phyloP scores from a whole-genome alignment of 2,888 invertebrate species.

The Maniola hyperantus region DNA sequence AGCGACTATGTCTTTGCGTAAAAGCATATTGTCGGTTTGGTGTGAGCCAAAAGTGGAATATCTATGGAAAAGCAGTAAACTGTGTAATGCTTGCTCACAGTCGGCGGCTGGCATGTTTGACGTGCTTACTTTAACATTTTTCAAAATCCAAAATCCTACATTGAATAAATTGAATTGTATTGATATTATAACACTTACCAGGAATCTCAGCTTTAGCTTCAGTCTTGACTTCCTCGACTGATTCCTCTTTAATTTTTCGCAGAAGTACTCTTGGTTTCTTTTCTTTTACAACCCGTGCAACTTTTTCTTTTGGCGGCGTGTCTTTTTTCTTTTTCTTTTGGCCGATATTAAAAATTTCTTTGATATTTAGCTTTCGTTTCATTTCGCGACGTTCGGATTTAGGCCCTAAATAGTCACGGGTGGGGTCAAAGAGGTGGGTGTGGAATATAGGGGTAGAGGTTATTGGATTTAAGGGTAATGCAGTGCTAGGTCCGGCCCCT shows the following conservation, averaged over 20 bases:
- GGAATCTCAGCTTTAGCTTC: slow-evolving; percentile 53
- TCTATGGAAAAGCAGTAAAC: no score
- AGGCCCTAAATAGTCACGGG: slow-evolving; percentile 77
- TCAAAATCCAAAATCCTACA: no score
- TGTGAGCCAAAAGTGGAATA: no score
- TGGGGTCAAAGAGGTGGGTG: slow-evolving; percentile 76
- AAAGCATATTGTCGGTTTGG: no score
- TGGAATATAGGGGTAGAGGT: slow-evolving; percentile 53
- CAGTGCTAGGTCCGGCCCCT: slow-evolving; percentile 52
- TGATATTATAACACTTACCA: slow-evolving; percentile 49
- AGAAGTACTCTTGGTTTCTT: slow-evolving; percentile 56
- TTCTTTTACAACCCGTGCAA: slow-evolving; percentile 45
- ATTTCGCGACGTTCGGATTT: slow-evolving; percentile 88
- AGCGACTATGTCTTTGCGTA: no score
- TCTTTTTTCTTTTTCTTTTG: slow-evolving; percentile 67
- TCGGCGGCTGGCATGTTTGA: no score
- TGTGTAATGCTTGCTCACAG: no score
- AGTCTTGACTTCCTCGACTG: background rate
- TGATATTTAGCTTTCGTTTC: slow-evolving; percentile 87
- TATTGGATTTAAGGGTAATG: slow-evolving; percentile 33
- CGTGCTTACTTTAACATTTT: no score
- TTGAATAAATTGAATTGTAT: no score
- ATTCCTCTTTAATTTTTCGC: slow-evolving; percentile 36
- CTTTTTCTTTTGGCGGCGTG: slow-evolving; percentile 47
- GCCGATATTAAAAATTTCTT: slow-evolving; percentile 85